Evolutionary conservation across 1,140 invertebrate genomes (phyloP), one percentile per base, ranked within the genome.

Genomic region (Drosophila repletoides): DNA sequence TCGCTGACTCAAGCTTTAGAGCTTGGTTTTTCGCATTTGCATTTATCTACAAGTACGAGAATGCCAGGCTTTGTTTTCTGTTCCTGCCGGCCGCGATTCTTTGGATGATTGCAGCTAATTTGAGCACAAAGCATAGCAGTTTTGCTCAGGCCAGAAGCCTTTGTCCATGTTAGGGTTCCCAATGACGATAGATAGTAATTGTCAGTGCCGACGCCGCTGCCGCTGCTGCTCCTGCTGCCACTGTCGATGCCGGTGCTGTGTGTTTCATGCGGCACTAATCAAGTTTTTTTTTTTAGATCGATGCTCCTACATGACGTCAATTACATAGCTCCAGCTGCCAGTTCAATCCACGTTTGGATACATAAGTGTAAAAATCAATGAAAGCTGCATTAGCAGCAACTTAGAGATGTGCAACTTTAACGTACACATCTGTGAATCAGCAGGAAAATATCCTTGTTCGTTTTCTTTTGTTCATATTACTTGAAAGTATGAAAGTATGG

Each of bases 91-190:
- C 2, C 6, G 38, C 9, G 52, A 29, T 33, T 21, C 5, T 9
- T 17, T 17, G 34, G 1, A 12, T 15, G 34, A 19, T 15, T 51
- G 10, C 56, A 52, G 58, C 64, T 67, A 67, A 67, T 67, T 67
- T 67, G 64, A 22, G 38, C 64, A 53, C 38, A 61, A 61, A 61
- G 46, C 64, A 24, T 61, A 22, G 56, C 40, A 66, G n/a, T n/a
- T 61, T 67, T 52, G 63, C 51, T 41, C 48, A n/a, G 48, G 38
- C 49, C 60, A 53, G 45, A 15, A 38, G 31, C 40, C 31, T 64
- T 45, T 46, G 36, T 43, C 45, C 26, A 51, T 53, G 22, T 51
- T 38, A 46, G 55, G n/a, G n/a, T n/a, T n/a, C n/a, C 21, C 21
- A 24, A 21, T 22, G 45, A 22, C 28, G 12, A 33, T 10, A n/a